Evolutionary conservation across 2,797 vertebrate genomes (phyloP).

Genomic region (Cynodonichthys magdalenae): DNA sequence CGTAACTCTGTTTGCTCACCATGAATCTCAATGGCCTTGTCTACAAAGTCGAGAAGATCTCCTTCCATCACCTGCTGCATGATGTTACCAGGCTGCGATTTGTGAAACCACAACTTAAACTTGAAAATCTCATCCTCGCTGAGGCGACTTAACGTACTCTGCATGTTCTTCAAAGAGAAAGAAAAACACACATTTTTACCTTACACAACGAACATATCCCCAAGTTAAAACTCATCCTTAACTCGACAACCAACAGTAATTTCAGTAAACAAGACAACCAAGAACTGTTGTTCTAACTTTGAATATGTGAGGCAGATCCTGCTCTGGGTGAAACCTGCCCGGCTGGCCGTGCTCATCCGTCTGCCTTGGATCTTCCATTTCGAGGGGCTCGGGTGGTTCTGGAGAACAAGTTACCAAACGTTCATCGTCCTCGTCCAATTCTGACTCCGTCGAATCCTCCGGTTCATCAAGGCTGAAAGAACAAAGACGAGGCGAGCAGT

Average conservation of each 20-base stretch:
- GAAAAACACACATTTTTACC: background rate
- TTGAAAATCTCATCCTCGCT: conserved; percentile 22
- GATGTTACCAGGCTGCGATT: conserved; percentile 13
- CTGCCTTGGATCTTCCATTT: conserved; percentile 33
- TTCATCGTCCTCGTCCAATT: conserved; percentile 38
- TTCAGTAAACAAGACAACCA: background rate
- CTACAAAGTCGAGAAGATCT: conserved; percentile 75
- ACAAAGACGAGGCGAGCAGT: background rate
- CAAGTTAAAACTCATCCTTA: background rate
- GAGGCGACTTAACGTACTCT: conserved; percentile 29
- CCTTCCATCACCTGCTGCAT: conserved; percentile 36
- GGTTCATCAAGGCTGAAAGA: conserved; percentile 40
- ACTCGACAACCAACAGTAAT: background rate
- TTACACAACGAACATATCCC: background rate
- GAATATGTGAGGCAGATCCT: conserved; percentile 64
- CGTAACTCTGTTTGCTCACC: conserved; percentile 49
- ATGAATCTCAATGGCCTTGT: conserved; percentile 63
- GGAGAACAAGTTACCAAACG: conserved; percentile 45
- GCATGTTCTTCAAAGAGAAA: conserved; percentile 61
- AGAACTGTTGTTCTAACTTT: conserved; percentile 45
- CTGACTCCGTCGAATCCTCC: background rate
- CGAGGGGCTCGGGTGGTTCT: conserved; percentile 65
- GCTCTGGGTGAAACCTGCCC: conserved; percentile 62
- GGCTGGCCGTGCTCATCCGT: conserved; percentile 43
- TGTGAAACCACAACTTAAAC: conserved; percentile 54